Base-by-base conservation (phyloP, 2,888 invertebrate species). In the Epirrita christyi region DNA sequence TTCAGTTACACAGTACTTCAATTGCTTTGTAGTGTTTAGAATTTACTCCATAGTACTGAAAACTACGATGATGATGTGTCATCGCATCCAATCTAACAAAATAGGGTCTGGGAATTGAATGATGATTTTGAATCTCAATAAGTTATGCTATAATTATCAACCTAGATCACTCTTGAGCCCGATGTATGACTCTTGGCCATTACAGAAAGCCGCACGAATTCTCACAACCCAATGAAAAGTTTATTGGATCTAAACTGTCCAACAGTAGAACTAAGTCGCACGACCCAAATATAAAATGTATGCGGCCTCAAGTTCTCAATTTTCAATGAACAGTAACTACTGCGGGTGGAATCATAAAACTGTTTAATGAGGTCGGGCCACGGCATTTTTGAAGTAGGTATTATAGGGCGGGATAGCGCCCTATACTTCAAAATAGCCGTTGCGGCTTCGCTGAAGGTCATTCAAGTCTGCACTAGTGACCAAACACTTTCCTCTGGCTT, bases 341-440 rank as follows among this genome's bases (percentile, higher is more conserved):
- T 61, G 55, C 67, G 55, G 59, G 59, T 59, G 55, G 59, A 59
- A 63, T 75, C 72, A 67, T 72, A 66, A 73, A 73, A 55, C 64
- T 48, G 68, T 75, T 81, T 76, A n/a, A 71, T 65, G 71, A 68
- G 73, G 66, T 47, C 76, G 59, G 63, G 73, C 81, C 85, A 84
- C 85, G 83, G 78, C 61, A 71, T 61, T 46, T 58, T 48, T 48
- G 57, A 55, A 61, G 68, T 71, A n/a, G n/a, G n/a, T n/a, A n/a
- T n/a, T n/a, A n/a, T n/a, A n/a, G n/a, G n/a, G n/a, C n/a, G n/a
- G n/a, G n/a, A n/a, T n/a, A n/a, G n/a, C n/a, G n/a, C n/a, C n/a
- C n/a, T n/a, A n/a, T n/a, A n/a, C n/a, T n/a, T n/a, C n/a, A n/a
- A n/a, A 59, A 45, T 7, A 54, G n/a, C n/a, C 14, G 52, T 59